These are phyloP conservation scores for Synanthedon vespiformis DNA, from an alignment of 2,888 invertebrate genomes.

Conservation along the genomic window DNA sequence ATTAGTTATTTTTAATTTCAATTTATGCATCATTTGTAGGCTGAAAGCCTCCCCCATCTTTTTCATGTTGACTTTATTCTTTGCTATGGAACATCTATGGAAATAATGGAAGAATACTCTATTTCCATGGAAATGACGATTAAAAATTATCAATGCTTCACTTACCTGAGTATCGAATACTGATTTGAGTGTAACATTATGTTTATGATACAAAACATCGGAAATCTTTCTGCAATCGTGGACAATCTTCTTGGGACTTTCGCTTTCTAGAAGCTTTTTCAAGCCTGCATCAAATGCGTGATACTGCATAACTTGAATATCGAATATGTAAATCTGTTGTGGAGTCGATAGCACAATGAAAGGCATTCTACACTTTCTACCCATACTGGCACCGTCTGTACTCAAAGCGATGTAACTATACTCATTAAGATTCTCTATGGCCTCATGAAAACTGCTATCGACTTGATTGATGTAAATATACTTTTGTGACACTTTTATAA, in stretches of 20 bases:
- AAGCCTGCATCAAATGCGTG: conserved; percentile 64
- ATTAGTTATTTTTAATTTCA: too few relatives aligned
- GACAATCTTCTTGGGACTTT: conserved; percentile 64
- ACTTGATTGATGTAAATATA: conserved; percentile 61
- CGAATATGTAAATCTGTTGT: conserved; percentile 60
- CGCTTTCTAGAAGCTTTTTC: conserved; percentile 51
- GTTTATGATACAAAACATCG: conserved; percentile 71
- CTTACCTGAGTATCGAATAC: conserved; percentile 73
- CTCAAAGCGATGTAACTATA: conserved; percentile 46
- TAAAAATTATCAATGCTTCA: too few relatives aligned
- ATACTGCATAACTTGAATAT: conserved; percentile 58
- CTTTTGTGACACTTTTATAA: conserved; percentile 48
- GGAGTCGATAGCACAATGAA: conserved; percentile 55
- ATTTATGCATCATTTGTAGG: too few relatives aligned
- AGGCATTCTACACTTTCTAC: conserved; percentile 61
- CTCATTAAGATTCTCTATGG: conserved; percentile 43
- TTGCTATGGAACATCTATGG: too few relatives aligned
- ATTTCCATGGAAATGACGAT: too few relatives aligned
- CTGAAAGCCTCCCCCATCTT: too few relatives aligned
- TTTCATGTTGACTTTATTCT: too few relatives aligned
- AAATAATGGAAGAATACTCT: too few relatives aligned
- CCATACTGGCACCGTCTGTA: conserved; percentile 61
- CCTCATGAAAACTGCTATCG: conserved; percentile 50
- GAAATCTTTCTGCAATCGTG: conserved; percentile 71
- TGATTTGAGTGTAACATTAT: conserved; percentile 64